Percentiles rank a stretch among this genome's conserved stretches.
phyloP scores from a whole-genome alignment of 1,140 invertebrate genomes.

The Schlechtendalia chinensis region DNA sequence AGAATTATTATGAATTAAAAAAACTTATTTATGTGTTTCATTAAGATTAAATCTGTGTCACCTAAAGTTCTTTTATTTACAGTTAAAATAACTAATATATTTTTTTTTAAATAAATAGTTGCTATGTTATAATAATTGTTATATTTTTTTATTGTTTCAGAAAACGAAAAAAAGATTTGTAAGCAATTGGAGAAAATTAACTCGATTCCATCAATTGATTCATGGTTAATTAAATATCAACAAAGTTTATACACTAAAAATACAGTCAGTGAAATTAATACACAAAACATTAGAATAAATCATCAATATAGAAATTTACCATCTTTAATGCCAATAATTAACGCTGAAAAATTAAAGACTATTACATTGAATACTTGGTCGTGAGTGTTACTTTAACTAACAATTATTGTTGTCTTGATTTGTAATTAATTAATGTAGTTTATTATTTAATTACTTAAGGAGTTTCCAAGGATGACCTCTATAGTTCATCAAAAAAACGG shows the following conservation, averaged over 20 bases:
- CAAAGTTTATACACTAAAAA: slow-evolving; percentile 19
- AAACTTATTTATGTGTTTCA: too few relatives aligned
- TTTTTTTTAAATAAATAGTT: background rate
- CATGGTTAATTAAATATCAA: slow-evolving; percentile 40
- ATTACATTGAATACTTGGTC: slow-evolving; percentile 34
- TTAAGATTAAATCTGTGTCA: too few relatives aligned
- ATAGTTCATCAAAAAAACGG: slow-evolving; percentile 47
- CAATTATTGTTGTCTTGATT: background rate
- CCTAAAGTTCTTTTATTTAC: background rate
- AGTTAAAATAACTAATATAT: background rate
- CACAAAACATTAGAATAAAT: slow-evolving; percentile 22
- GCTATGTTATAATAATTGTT: background rate
- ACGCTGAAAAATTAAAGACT: slow-evolving; percentile 35
- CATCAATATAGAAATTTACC: slow-evolving; percentile 26
- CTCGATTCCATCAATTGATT: slow-evolving; percentile 24
- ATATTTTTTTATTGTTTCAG: slow-evolving; percentile 19
- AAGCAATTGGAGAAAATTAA: slow-evolving; percentile 23
- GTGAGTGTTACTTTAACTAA: slow-evolving; percentile 12
- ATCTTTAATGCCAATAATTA: slow-evolving; percentile 27
- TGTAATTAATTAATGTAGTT: slow-evolving; percentile 4
- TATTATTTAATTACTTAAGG: slow-evolving; percentile 39
- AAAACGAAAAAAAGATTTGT: slow-evolving; percentile 18
- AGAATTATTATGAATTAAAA: too few relatives aligned
- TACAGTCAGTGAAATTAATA: slow-evolving; percentile 9
- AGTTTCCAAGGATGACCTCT: slow-evolving; percentile 44